Conservation (phyloP, 2,888 invertebrate species). For the Drosophila atripex region DNA sequence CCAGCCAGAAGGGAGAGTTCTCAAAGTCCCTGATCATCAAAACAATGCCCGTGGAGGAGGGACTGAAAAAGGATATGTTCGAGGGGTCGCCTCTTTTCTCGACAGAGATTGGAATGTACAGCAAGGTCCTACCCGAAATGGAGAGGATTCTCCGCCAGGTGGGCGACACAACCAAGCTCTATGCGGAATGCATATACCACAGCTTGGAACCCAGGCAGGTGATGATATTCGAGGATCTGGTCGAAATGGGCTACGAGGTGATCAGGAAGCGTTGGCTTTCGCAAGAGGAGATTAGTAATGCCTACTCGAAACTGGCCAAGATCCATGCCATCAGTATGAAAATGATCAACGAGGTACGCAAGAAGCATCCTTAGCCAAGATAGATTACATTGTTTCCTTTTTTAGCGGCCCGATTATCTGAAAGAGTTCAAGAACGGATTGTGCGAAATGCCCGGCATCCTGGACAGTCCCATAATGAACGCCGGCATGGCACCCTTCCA, state of each 20-base stretch:
- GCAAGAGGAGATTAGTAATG: conserved; percentile 78
- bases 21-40: conserved; percentile 68
- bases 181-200: conserved; percentile 47
- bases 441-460: conserved; percentile 55
- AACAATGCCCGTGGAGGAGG: conserved; percentile 69
- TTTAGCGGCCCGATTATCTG: conserved; percentile 44
- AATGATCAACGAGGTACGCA: conserved; percentile 75
- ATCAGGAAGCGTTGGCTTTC: conserved; percentile 66
- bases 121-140: conserved; percentile 70
- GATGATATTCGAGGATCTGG: conserved; percentile 70
- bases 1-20: conserved; percentile 43
- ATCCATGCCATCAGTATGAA: conserved; percentile 83
- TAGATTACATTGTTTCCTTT: no score
- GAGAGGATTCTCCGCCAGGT: conserved; percentile 57
- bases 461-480: conserved; percentile 37
- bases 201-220: conserved; percentile 51
- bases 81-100: conserved; percentile 56
- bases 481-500: conserved; percentile 51
- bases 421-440: conserved; percentile 77
- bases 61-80: conserved; percentile 66
- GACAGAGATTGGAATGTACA: conserved; percentile 76
- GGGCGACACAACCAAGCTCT: conserved; percentile 57
- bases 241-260: conserved; percentile 53
- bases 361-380: neutral
- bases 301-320: conserved; percentile 82